phyloP scores from a whole-genome alignment of 1,140 invertebrate genomes.

The Choristoneura fumiferana region DNA sequence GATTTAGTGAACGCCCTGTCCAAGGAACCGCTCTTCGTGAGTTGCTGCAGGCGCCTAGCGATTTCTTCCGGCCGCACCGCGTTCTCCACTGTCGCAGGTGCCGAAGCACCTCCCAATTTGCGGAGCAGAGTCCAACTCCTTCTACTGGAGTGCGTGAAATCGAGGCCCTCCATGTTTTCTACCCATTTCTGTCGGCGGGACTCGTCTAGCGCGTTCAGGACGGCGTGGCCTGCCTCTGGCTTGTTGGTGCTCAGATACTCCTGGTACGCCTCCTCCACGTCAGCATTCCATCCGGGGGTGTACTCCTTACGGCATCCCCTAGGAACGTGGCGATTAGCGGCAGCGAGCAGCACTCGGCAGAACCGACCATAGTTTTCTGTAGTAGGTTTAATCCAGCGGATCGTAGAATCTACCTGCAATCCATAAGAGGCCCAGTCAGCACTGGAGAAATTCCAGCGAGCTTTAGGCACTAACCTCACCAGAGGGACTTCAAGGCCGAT shows the following conservation, averaged over 20 bases:
- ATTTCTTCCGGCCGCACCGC: too few species aligned
- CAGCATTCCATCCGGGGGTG: neutral
- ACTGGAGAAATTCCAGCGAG: too few species aligned
- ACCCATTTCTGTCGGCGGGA: neutral
- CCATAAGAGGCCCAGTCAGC: too few species aligned
- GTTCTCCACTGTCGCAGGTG: too few species aligned
- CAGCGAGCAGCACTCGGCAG: neutral
- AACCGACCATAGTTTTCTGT: neutral
- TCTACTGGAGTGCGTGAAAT: neutral
- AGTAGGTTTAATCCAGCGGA: too few species aligned
- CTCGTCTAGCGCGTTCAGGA: neutral
- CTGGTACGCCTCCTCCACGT: neutral
- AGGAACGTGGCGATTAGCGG: neutral
- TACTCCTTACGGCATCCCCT: neutral
- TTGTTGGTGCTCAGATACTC: neutral
- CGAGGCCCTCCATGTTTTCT: neutral
- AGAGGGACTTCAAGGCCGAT: too few species aligned
- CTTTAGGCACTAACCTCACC: too few species aligned
- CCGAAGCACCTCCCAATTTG: neutral
- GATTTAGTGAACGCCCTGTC: too few species aligned
- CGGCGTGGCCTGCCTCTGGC: neutral
- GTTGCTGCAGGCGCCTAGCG: too few species aligned
- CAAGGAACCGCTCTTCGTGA: too few species aligned
- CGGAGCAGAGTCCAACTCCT: neutral
- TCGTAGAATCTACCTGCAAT: too few species aligned